Evolutionary conservation across 2,113 vertebrate species (phyloP).

Genomic region (Hydrochoerus hydrochaeris): DNA sequence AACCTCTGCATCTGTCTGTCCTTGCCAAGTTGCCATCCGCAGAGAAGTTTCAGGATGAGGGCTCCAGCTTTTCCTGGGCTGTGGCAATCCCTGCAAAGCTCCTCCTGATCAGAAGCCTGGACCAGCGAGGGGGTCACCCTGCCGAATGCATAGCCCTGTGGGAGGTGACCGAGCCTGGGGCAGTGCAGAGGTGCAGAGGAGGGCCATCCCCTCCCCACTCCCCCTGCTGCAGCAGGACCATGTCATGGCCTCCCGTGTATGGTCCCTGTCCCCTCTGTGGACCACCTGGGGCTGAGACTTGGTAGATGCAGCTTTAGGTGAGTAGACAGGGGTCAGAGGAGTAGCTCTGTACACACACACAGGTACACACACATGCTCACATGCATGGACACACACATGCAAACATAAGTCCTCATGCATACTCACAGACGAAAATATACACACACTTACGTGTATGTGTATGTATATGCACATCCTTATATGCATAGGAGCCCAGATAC

Average conservation of each 20-base stretch:
- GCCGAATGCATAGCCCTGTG: fast-evolving
- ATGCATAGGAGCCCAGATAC: background rate
- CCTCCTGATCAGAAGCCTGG: background rate
- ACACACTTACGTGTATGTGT: background rate
- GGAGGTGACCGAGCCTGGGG: background rate
- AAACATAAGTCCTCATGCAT: background rate
- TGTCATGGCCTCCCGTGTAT: background rate
- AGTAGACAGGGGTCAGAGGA: background rate
- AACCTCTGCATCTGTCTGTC: constrained; percentile 58
- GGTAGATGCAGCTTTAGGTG: background rate
- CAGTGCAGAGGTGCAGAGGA: background rate
- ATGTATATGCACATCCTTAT: background rate
- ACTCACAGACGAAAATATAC: background rate
- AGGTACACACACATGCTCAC: background rate
- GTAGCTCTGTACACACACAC: no score
- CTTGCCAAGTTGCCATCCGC: constrained; percentile 57
- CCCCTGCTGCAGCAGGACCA: background rate
- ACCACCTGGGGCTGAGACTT: background rate
- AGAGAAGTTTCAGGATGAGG: constrained; percentile 57
- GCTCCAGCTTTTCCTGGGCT: constrained; percentile 45
- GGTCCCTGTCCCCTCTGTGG: background rate
- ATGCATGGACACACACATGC: background rate
- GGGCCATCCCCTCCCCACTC: background rate
- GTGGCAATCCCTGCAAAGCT: background rate
- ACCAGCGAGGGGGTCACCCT: background rate